Conservation (phyloP, 2,797 vertebrate genomes). For the Chloroceryle amazona region DNA sequence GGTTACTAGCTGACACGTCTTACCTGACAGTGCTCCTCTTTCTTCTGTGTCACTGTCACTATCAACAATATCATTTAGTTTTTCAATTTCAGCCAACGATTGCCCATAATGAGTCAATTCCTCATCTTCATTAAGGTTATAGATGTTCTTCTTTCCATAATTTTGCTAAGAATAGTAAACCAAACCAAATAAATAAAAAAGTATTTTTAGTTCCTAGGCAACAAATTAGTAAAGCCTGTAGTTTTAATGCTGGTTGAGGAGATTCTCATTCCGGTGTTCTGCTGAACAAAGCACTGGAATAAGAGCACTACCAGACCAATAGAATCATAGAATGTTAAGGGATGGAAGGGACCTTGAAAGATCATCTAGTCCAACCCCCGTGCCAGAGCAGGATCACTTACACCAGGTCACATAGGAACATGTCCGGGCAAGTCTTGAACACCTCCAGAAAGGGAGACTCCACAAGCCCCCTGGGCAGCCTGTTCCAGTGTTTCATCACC, state of each 20-base stretch:
- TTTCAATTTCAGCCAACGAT: conserved; percentile 95
- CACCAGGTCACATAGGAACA: too few relatives aligned
- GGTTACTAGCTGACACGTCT: background rate
- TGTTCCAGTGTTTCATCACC: too few relatives aligned
- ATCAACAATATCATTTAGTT: conserved; percentile 87
- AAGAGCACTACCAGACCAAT: background rate
- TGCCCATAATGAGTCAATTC: conserved; percentile 97
- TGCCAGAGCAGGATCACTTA: too few relatives aligned
- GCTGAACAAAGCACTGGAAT: background rate
- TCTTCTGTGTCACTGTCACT: conserved; percentile 94
- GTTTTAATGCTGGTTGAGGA: background rate
- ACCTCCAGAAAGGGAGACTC: too few relatives aligned
- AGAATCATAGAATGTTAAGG: too few relatives aligned
- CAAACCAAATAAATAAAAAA: background rate
- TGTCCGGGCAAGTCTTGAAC: too few relatives aligned
- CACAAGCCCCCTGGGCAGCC: too few relatives aligned
- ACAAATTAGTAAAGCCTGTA: background rate
- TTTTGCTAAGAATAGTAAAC: conserved; percentile 80
- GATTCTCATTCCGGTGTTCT: background rate
- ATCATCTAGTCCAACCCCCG: too few relatives aligned
- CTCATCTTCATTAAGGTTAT: conserved; percentile 96
- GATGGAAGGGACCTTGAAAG: too few relatives aligned
- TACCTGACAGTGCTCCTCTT: conserved; percentile 91
- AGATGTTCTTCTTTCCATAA: conserved; percentile 90
- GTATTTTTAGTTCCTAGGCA: background rate